A percentile compares a stretch with the other conserved stretches of the same genome.
phyloP scores from a whole-genome alignment of 1,140 invertebrate genomes.

The Ctenoplectra terminalis region DNA sequence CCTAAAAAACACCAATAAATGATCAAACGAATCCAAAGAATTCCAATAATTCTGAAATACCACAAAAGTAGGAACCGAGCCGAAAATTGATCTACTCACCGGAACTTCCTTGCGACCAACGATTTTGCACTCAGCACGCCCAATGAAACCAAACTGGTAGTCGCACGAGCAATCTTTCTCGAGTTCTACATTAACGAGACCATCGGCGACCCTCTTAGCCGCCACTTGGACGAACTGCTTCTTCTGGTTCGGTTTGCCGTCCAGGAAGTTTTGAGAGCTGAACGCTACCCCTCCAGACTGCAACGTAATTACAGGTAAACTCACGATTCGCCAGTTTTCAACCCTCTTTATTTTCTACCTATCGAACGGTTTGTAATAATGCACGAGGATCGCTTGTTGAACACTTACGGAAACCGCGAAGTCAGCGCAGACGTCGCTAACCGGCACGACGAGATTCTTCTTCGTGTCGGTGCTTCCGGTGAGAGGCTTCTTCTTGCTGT shows the following conservation, averaged over 20 bases:
- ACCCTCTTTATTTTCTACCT: neutral
- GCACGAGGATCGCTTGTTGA: conserved; percentile 5
- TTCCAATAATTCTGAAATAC: no score
- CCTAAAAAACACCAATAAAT: no score
- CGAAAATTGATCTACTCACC: conserved; percentile 64
- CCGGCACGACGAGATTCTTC: conserved; percentile 81
- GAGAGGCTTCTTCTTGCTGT: conserved; percentile 84
- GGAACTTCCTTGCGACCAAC: conserved; percentile 74
- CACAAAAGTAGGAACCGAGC: no score
- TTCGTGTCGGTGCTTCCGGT: conserved; percentile 81
- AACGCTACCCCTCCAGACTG: conserved; percentile 84
- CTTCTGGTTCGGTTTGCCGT: conserved; percentile 82
- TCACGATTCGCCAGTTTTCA: neutral
- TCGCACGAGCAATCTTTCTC: conserved; percentile 84
- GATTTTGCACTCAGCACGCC: conserved; percentile 79
- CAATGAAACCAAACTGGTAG: conserved; percentile 71
- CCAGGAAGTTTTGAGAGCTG: conserved; percentile 83
- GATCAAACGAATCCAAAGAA: no score
- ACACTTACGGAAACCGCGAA: conserved; percentile 81
- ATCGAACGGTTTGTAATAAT: neutral
- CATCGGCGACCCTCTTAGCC: conserved; percentile 81
- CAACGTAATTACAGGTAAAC: conserved; percentile 49
- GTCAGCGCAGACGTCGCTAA: conserved; percentile 84
- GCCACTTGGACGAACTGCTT: conserved; percentile 84
- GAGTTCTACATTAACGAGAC: conserved; percentile 77